A percentile compares a stretch with the other conserved stretches of the same genome.
Evolutionary conservation across 1,140 invertebrate species (phyloP).

Genomic region (Cyclina sinensis): DNA sequence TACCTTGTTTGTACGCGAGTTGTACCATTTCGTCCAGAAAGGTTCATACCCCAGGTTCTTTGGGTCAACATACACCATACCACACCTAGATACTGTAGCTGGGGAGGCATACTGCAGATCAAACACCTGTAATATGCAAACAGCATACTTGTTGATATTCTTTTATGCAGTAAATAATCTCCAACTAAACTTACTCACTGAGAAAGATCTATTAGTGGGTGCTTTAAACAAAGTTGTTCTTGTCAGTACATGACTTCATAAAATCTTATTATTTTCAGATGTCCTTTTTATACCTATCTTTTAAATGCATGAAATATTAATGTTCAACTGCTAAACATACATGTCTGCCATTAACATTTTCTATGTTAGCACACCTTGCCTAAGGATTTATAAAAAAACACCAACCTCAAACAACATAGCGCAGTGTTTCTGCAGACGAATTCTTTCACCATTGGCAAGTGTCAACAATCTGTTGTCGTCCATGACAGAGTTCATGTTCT

Average conservation of each 20-base stretch:
- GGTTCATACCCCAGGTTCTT: conserved; percentile 95
- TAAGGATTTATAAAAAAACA: too few relatives aligned
- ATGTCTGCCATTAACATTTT: too few relatives aligned
- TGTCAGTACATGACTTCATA: too few relatives aligned
- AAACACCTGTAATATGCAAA: conserved; percentile 89
- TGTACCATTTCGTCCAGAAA: conserved; percentile 93
- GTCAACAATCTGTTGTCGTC: conserved; percentile 97
- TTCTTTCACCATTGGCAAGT: conserved; percentile 95
- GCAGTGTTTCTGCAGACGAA: conserved; percentile 93
- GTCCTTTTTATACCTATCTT: too few relatives aligned
- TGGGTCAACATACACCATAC: conserved; percentile 90
- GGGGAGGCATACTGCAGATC: conserved; percentile 91
- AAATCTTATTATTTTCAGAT: too few relatives aligned
- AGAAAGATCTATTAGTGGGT: too few relatives aligned
- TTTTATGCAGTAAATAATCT: not conserved
- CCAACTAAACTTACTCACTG: too few relatives aligned
- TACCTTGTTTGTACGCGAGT: conserved; percentile 81
- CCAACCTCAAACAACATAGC: conserved; percentile 95
- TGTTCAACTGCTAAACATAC: too few relatives aligned
- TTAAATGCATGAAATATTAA: too few relatives aligned
- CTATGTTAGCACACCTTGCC: too few relatives aligned
- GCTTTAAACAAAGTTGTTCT: too few relatives aligned
- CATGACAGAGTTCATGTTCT: conserved; percentile 99
- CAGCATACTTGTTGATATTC: not conserved
- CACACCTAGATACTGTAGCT: conserved; percentile 87